These are phyloP conservation scores for Drosophila saltans DNA, from an alignment of 1,140 invertebrate species.

Conservation along the genomic window DNA sequence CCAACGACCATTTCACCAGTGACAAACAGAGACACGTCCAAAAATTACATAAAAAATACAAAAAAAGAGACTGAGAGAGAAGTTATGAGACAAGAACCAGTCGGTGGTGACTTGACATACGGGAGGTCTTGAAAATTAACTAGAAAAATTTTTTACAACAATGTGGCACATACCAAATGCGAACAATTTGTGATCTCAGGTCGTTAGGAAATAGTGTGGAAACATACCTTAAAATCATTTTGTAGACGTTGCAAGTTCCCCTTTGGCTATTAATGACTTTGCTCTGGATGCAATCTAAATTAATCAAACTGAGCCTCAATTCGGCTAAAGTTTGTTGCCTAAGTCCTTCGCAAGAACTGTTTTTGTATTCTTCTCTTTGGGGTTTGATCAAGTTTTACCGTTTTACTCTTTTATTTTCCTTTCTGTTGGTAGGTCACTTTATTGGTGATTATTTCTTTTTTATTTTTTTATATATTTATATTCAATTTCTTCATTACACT, in stretches of 20 bases:
- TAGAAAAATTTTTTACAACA: slow-evolving; percentile 43
- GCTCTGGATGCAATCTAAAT: neutral
- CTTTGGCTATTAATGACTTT: slow-evolving; percentile 69
- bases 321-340: slow-evolving; percentile 52
- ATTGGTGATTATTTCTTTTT: slow-evolving; percentile 12
- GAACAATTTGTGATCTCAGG: slow-evolving; percentile 30
- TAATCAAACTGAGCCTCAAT: neutral
- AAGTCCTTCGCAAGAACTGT: slow-evolving; percentile 50
- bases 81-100: slow-evolving; percentile 33
- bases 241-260: slow-evolving; percentile 71
- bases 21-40: slow-evolving; percentile 47
- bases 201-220: slow-evolving; percentile 61
- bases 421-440: slow-evolving; percentile 25
- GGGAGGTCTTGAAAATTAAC: slow-evolving; percentile 50
- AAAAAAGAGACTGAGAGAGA: neutral
- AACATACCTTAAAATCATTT: slow-evolving; percentile 79
- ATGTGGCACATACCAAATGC: slow-evolving; percentile 30
- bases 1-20: slow-evolving; percentile 29
- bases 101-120: slow-evolving; percentile 41
- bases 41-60: slow-evolving; percentile 60
- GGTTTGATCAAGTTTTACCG: slow-evolving; percentile 28
- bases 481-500: slow-evolving; percentile 34
- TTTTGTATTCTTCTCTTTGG: slow-evolving; percentile 3
- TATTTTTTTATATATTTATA: slow-evolving; percentile 13
- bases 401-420: slow-evolving; percentile 13